These are phyloP conservation scores for Lithobates sylvaticus DNA, from an alignment of 2,797 vertebrate species.

Conservation along the genomic window DNA sequence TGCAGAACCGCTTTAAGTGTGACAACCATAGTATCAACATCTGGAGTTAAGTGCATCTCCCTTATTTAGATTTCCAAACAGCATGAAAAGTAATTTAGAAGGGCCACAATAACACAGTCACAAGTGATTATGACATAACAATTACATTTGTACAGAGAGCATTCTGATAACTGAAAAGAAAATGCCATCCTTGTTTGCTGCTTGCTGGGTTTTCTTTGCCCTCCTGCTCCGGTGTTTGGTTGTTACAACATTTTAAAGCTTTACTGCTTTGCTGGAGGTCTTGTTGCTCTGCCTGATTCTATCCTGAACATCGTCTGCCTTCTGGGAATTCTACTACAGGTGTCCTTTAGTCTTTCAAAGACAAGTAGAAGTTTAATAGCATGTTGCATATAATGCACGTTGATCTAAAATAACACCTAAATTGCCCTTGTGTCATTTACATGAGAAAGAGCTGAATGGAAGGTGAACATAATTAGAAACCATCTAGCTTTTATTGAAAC, in stretches of 20 bases:
- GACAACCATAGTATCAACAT: not conserved
- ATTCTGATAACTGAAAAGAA: not conserved
- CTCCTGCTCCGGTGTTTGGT: slow-evolving; percentile 13
- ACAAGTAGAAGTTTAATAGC: slow-evolving; percentile 11
- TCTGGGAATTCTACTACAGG: not conserved
- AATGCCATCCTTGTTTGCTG: not conserved
- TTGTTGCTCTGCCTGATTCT: not conserved
- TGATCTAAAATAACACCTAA: not conserved
- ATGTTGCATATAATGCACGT: not conserved
- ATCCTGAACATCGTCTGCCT: not conserved
- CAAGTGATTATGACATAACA: not conserved
- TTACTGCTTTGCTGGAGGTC: slow-evolving; percentile 10
- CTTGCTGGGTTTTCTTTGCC: slow-evolving; percentile 6
- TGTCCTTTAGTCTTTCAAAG: slow-evolving; percentile 23
- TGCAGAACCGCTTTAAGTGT: too few species aligned
- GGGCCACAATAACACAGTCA: slow-evolving; percentile 8
- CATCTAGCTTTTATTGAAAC: not conserved
- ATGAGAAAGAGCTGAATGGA: not conserved
- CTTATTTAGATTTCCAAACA: not conserved
- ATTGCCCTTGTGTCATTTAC: slow-evolving; percentile 9
- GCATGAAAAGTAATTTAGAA: not conserved
- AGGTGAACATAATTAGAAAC: slow-evolving; percentile 13
- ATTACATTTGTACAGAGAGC: slow-evolving; percentile 9
- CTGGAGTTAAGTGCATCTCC: not conserved
- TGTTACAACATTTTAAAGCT: slow-evolving; percentile 2